phyloP scores from a whole-genome alignment of 2,113 vertebrate species.

The Epinephelus cyanopodus region DNA sequence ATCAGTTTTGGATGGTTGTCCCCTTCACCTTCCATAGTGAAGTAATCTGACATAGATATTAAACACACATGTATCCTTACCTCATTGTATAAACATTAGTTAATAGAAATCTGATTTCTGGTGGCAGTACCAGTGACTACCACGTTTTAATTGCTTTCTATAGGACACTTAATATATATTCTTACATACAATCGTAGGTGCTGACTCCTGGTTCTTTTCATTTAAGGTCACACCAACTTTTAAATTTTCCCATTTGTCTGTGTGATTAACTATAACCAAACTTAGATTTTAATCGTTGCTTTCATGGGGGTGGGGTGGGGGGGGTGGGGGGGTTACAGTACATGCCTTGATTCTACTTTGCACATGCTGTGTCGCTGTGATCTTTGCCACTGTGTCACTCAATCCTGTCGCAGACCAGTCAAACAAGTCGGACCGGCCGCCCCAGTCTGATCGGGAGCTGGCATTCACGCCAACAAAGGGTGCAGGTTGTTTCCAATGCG shows the following conservation, averaged over 20 bases:
- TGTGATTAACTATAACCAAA: constrained; percentile 28
- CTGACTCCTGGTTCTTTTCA: constrained; percentile 11
- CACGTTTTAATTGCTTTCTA: constrained; percentile 30
- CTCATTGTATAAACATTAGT: constrained; percentile 65
- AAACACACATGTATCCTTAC: constrained; percentile 65
- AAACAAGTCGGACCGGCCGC: constrained; percentile 43
- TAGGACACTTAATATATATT: constrained; percentile 19
- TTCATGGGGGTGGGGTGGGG: neutral
- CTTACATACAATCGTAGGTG: constrained; percentile 37
- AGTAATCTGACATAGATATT: constrained; percentile 61
- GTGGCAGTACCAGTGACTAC: constrained; percentile 21
- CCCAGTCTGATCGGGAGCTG: neutral
- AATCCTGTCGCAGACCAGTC: constrained; percentile 50
- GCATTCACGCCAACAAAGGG: neutral
- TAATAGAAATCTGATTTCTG: constrained; percentile 19
- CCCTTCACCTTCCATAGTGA: constrained; percentile 35
- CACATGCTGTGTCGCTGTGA: constrained; percentile 41
- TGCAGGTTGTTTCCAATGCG: neutral
- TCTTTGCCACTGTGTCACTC: constrained; percentile 41
- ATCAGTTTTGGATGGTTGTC: constrained; percentile 51
- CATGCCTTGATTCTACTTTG: constrained; percentile 52
- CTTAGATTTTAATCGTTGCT: constrained; percentile 22
- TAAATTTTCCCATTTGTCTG: constrained; percentile 31
- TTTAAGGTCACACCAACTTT: constrained; percentile 14
- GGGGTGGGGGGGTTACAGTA: constrained; percentile 1